Evolutionary conservation across 2,113 vertebrate species (phyloP).

Genomic region (Tetrax tetrax): DNA sequence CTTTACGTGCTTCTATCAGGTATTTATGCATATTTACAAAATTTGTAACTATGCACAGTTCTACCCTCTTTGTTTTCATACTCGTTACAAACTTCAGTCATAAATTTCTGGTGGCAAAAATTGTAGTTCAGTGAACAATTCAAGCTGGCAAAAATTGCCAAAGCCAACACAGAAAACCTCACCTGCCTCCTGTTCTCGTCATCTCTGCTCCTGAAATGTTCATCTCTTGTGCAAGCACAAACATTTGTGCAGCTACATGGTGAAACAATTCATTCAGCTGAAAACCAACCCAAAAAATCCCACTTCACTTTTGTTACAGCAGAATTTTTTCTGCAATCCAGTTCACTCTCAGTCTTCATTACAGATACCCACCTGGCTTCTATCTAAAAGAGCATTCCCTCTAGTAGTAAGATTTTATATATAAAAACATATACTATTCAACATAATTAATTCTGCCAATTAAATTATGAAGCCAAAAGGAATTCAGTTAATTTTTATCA

Average conservation of each 20-base stretch:
- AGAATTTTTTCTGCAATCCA: not conserved
- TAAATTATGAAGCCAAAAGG: not conserved
- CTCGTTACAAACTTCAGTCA: not conserved
- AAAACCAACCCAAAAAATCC: not conserved
- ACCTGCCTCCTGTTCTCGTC: not conserved
- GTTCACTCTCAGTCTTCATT: not conserved
- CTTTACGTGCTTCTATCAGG: not conserved
- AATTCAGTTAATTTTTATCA: not conserved
- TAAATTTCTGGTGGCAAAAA: not conserved
- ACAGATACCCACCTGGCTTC: not conserved
- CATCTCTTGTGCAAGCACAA: not conserved
- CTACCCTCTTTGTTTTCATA: not conserved
- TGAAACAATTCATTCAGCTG: not conserved
- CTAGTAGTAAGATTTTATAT: not conserved
- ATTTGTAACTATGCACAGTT: not conserved
- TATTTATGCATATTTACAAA: not conserved
- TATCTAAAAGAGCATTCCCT: not conserved
- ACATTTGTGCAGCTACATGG: not conserved
- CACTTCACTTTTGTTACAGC: not conserved
- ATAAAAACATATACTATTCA: not conserved
- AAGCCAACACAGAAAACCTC: not conserved
- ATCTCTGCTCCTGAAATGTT: not conserved
- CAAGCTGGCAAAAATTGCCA: not conserved
- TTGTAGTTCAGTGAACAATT: not conserved
- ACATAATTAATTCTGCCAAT: not conserved